Evolutionary conservation across 2,888 invertebrate species (phyloP), one percentile per base, ranked within the genome.

Genomic region (Electrophaes corylata): DNA sequence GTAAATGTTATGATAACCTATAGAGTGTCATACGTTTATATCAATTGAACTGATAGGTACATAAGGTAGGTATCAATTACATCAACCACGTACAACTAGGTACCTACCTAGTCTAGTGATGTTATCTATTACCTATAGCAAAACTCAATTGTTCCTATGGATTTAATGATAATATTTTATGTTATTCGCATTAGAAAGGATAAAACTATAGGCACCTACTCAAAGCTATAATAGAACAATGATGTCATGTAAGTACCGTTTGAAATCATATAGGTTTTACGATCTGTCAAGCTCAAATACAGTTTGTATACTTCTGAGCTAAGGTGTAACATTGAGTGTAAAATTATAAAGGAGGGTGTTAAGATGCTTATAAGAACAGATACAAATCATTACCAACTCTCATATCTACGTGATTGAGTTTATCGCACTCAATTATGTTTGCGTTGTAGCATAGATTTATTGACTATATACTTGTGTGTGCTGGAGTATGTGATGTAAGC

Each of bases 361-460:
- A 49, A 54, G 35, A 26, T 40, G 45, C 55, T 64, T 57, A 60
- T 48, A 46, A 57, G 62, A 69, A 62, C 61, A 63, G 65, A 65
- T 65, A 67, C 64, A 69, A 69, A 69, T 72, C 65, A 70, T 64
- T 65, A 60, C 52, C 52, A 29, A 44, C 44, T 54, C 49, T 55
- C 33, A 68, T 69, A 64, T 63, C 62, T 59, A 64, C 65, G 61
- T 65, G 61, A 54, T 65, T 64, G 44, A 40, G 46, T 62, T 64
- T 45, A 47, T 59, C 49, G 64, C 54, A 48, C 53, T 58, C 57
- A 55, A 61, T 49, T 63, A 66, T 64, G 49, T 57, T 52, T 52
- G 35, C 37, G 26, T 43, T 55, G 57, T 60, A 62, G 40, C 31
- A 31, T 31, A 6, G 31, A n/a, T n/a, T n/a, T n/a, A n/a, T n/a